Conservation (phyloP, 2,797 vertebrate genomes). For the Nyctibius grandis region DNA sequence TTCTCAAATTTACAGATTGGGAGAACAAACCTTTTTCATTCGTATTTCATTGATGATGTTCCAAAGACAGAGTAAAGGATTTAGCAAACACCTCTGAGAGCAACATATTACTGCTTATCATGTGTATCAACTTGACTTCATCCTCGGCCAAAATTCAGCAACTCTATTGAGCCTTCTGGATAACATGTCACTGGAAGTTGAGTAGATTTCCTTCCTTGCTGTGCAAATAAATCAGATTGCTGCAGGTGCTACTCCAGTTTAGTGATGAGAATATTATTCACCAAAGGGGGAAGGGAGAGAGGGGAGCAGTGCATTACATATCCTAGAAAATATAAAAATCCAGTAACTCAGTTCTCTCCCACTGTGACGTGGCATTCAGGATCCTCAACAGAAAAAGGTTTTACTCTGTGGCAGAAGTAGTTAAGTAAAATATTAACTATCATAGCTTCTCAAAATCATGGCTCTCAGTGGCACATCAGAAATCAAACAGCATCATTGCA, state of each 20-base stretch:
- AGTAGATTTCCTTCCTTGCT: not conserved
- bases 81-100: not conserved
- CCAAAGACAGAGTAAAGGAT: not conserved
- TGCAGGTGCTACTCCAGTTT: not conserved
- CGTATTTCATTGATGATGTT: not conserved
- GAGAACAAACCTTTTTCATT: not conserved
- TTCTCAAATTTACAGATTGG: not conserved
- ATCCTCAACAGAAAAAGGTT: not conserved
- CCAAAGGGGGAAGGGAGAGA: not conserved
- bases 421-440: not conserved
- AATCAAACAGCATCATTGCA: not conserved
- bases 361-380: not conserved
- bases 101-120: not conserved
- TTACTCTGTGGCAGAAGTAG: not conserved
- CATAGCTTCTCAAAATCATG: not conserved
- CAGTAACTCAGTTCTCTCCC: not conserved
- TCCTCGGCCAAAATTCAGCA: not conserved
- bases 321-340: not conserved
- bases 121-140: not conserved
- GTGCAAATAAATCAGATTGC: not conserved
- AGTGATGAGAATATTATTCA: not conserved
- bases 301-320: accelerated
- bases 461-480: not conserved
- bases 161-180: not conserved
- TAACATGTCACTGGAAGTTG: not conserved